Evolutionary conservation across 2,113 vertebrate species (phyloP).

Genomic region (Canis aureus): DNA sequence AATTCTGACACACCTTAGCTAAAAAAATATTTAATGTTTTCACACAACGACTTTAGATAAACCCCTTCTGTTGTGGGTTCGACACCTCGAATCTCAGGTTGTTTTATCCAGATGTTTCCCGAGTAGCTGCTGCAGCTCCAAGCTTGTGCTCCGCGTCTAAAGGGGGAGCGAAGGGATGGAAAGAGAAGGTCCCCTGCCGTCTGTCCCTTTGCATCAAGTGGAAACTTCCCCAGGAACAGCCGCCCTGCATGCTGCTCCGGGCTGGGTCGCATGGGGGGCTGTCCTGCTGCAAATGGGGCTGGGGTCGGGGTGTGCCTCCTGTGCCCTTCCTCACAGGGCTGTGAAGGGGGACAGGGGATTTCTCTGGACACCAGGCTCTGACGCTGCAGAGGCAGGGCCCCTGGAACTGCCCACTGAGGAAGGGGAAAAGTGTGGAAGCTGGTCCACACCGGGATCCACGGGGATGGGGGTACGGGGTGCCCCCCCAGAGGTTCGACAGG

Average conservation of each 20-base stretch:
- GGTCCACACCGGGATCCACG: accelerated
- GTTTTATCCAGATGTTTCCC: not conserved
- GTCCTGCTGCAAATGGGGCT: not conserved
- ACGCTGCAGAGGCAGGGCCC: too few species aligned
- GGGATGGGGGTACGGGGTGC: not conserved
- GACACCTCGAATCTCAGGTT: not conserved
- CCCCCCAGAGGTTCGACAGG: not conserved
- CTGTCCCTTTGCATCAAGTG: not conserved
- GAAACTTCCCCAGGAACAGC: not conserved
- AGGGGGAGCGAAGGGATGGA: not conserved
- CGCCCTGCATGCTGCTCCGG: not conserved
- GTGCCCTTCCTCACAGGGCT: too few species aligned
- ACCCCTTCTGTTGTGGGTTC: not conserved
- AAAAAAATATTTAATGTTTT: not conserved
- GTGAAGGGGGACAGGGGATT: not conserved
- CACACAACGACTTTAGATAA: not conserved
- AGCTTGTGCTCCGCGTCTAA: not conserved
- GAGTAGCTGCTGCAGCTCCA: not conserved
- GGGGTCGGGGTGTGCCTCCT: not conserved
- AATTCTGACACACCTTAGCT: not conserved
- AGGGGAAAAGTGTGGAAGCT: not conserved
- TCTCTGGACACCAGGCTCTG: not conserved
- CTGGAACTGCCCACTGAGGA: not conserved
- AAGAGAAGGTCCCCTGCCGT: not conserved
- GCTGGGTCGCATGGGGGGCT: too few species aligned